These are phyloP conservation scores for Furcula furcula DNA, from an alignment of 2,888 invertebrate species.

Conservation along the genomic window DNA sequence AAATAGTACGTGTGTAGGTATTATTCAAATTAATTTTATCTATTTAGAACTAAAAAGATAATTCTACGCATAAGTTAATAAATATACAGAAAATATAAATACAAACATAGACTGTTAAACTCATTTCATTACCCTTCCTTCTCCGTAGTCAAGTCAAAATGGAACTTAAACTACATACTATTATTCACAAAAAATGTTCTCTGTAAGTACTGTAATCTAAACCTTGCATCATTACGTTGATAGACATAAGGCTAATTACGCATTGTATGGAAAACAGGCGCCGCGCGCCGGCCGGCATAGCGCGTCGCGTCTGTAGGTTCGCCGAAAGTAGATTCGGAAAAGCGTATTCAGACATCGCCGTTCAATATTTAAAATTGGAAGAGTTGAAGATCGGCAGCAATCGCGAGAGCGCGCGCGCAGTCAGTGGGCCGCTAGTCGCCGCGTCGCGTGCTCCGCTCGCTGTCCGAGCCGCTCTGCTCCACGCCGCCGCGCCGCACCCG, in stretches of 20 bases:
- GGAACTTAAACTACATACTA: no score
- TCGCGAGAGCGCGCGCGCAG: slow-evolving; percentile 59
- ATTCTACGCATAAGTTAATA: no score
- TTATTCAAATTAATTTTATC: no score
- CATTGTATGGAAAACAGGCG: slow-evolving; percentile 14
- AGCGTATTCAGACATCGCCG: slow-evolving; percentile 48
- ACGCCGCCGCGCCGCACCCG: slow-evolving; percentile 48
- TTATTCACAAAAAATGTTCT: no score
- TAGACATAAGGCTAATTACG: slow-evolving; percentile 20
- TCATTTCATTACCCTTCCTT: no score
- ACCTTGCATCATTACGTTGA: slow-evolving; percentile 3
- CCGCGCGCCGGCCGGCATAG: slow-evolving; percentile 3
- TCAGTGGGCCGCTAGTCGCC: slow-evolving; percentile 75
- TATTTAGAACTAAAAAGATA: no score
- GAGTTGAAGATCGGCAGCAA: slow-evolving; percentile 53
- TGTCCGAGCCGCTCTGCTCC: slow-evolving; percentile 53
- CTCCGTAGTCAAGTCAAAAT: no score
- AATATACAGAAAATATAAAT: no score
- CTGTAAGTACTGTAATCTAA: no score
- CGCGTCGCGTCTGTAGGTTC: slow-evolving; percentile 14
- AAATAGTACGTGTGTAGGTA: no score
- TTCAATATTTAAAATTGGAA: slow-evolving; percentile 71
- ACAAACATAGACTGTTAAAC: no score
- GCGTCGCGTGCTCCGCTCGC: slow-evolving; percentile 68
- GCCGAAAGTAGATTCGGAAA: slow-evolving; percentile 49